phyloP scores from a whole-genome alignment of 2,888 invertebrate genomes.

The Diarsia dahlii region DNA sequence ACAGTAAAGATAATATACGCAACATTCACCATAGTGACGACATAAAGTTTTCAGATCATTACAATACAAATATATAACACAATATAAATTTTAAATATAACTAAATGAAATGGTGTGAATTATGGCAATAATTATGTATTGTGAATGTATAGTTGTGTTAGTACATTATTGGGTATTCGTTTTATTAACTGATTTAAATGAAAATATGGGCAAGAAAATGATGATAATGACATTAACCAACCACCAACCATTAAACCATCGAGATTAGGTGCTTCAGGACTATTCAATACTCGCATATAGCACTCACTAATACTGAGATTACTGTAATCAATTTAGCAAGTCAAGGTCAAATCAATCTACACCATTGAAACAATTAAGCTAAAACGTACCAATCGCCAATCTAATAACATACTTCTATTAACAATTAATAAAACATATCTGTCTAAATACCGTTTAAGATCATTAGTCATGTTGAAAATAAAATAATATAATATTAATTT shows the following conservation, averaged over 20 bases:
- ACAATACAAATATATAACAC: too few species aligned
- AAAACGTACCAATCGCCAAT: constrained; percentile 34
- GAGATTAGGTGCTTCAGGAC: not conserved
- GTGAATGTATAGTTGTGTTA: too few species aligned
- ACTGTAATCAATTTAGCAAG: constrained; percentile 10
- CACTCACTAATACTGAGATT: constrained; percentile 3
- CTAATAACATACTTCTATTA: constrained; percentile 22
- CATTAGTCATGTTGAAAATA: constrained; percentile 50
- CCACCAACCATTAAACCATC: not conserved
- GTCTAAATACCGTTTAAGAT: constrained; percentile 41
- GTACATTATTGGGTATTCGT: not conserved
- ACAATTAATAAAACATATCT: constrained; percentile 44
- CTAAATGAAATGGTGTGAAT: too few species aligned
- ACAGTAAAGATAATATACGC: too few species aligned
- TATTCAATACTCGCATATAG: constrained; percentile 1
- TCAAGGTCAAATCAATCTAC: constrained; percentile 24
- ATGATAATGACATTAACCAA: not conserved
- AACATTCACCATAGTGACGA: too few species aligned
- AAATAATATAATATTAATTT: constrained; percentile 24
- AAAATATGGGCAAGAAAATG: too few species aligned
- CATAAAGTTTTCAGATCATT: too few species aligned
- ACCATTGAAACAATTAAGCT: not conserved
- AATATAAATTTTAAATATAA: too few species aligned
- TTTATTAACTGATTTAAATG: not conserved
- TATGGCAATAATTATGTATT: too few species aligned